phyloP scores from a whole-genome alignment of 2,113 vertebrate genomes.

The Chaenocephalus aceratus region DNA sequence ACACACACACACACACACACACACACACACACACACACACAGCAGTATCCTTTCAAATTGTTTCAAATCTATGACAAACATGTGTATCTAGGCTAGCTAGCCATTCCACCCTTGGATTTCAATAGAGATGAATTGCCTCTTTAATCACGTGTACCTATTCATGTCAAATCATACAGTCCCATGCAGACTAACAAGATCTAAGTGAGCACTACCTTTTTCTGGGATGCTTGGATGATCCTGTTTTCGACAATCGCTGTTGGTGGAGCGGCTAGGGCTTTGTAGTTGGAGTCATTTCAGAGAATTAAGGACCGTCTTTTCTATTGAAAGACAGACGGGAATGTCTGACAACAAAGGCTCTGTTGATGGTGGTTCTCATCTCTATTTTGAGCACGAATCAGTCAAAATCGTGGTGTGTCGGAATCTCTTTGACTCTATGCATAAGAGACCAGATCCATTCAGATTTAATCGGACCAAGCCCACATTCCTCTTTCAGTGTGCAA shows the following conservation, averaged over 20 bases:
- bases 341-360: slow-evolving; percentile 2
- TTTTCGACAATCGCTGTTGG: not conserved
- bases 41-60: not conserved
- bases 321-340: not conserved
- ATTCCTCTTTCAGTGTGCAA: slow-evolving; percentile 43
- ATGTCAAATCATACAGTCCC: slow-evolving; percentile 14
- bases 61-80: not conserved
- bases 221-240: not conserved
- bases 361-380: slow-evolving; percentile 14
- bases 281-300: not conserved
- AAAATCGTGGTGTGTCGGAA: slow-evolving; percentile 17
- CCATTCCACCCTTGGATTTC: not conserved
- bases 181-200: slow-evolving; percentile 9
- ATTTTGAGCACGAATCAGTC: not conserved
- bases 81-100: not conserved
- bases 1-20: not conserved
- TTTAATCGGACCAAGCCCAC: slow-evolving; percentile 32
- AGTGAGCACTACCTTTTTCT: slow-evolving; percentile 7
- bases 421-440: not conserved
- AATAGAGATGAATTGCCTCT: slow-evolving; percentile 26
- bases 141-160: slow-evolving; percentile 32
- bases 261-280: not conserved
- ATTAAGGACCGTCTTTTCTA: not conserved
- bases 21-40: not conserved
- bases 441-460: slow-evolving; percentile 47